Conservation (phyloP, 2,113 vertebrate species). For the Phainopepla nitens region DNA sequence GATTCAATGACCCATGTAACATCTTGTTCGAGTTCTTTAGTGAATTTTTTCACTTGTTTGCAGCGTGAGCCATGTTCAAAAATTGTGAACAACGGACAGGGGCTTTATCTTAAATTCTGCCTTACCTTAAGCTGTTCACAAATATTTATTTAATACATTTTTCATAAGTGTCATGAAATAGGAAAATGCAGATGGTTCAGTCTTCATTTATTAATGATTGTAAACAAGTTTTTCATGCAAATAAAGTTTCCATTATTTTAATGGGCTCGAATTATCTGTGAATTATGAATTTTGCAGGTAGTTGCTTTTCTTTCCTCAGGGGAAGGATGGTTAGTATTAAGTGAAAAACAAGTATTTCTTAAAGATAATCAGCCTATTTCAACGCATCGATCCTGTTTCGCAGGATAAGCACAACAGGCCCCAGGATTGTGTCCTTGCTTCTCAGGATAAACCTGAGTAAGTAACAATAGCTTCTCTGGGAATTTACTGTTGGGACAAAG, state of each 20-base stretch:
- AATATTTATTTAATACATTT: slow-evolving; percentile 81
- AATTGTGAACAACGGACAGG: slow-evolving; percentile 61
- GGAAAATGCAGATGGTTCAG: slow-evolving; percentile 72
- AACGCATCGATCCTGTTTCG: too few relatives aligned
- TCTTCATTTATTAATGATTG: slow-evolving; percentile 80
- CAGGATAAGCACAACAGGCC: too few relatives aligned
- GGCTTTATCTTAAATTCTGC: slow-evolving; percentile 76
- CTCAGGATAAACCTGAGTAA: not conserved
- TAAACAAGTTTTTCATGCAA: slow-evolving; percentile 83
- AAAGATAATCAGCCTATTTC: not conserved
- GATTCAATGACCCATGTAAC: slow-evolving; percentile 54
- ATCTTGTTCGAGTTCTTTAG: slow-evolving; percentile 56
- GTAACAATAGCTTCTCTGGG: not conserved
- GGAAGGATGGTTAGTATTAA: not conserved
- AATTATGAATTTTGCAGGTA: not conserved
- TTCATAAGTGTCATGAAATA: slow-evolving; percentile 72
- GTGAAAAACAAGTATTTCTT: not conserved
- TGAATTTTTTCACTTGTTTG: slow-evolving; percentile 70
- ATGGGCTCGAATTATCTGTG: not conserved
- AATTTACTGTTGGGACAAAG: not conserved
- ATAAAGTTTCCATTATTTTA: slow-evolving; percentile 84
- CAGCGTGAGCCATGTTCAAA: slow-evolving; percentile 68
- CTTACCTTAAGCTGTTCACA: slow-evolving; percentile 80
- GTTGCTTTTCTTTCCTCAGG: not conserved
- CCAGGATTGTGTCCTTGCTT: too few relatives aligned